Percentiles rank a stretch among this genome's conserved stretches.
Evolutionary conservation across 2,113 vertebrate genomes (phyloP).

Genomic region (Eulacestoma nigropectus): DNA sequence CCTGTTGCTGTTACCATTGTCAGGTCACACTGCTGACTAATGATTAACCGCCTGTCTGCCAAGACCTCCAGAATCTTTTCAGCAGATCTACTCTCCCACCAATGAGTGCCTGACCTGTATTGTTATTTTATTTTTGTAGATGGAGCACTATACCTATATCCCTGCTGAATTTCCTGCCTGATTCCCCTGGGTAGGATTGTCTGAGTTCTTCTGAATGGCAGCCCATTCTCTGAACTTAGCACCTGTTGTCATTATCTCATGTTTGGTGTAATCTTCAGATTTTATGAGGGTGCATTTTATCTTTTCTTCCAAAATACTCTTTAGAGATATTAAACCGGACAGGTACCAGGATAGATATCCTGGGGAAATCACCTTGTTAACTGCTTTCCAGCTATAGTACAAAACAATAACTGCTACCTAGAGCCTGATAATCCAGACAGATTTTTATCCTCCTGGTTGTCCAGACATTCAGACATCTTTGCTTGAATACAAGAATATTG

Average conservation of each 20-base stretch:
- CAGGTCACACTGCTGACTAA: neutral
- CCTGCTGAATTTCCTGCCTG: neutral
- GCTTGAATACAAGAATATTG: neutral
- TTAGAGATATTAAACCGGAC: neutral
- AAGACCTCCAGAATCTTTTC: neutral
- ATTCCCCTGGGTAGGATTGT: neutral
- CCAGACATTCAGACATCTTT: neutral
- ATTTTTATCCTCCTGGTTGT: neutral
- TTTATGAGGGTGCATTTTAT: neutral
- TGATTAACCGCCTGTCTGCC: neutral
- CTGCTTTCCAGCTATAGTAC: neutral
- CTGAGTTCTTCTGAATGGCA: neutral
- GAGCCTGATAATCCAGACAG: neutral
- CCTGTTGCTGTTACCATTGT: neutral
- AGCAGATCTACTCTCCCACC: neutral
- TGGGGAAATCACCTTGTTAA: neutral
- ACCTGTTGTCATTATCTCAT: neutral
- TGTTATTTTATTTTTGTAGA: neutral
- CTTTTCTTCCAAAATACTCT: neutral
- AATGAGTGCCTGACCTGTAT: neutral
- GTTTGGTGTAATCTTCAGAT: neutral
- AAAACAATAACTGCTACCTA: neutral
- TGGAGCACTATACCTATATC: neutral
- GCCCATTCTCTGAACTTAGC: neutral
- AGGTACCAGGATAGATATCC: fast-evolving